Evolutionary conservation across 2,888 invertebrate genomes (phyloP).

Genomic region (Apodemia mormo): DNA sequence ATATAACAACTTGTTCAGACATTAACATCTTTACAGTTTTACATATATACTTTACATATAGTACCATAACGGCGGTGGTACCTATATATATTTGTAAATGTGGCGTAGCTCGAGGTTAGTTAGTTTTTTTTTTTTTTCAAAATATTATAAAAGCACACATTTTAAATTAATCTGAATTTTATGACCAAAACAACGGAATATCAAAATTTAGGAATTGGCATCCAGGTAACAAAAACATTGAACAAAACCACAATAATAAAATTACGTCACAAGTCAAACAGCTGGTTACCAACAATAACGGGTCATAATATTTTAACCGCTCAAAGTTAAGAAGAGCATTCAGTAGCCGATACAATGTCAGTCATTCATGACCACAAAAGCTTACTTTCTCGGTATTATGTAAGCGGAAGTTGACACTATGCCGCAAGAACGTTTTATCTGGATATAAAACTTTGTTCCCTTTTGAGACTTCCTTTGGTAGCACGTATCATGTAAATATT

Average conservation of each 20-base stretch:
- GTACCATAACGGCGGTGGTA: no score
- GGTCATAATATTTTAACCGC: constrained; percentile 9
- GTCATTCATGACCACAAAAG: constrained; percentile 40
- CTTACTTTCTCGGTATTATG: constrained; percentile 37
- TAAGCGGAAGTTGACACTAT: constrained; percentile 45
- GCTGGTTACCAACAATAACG: constrained; percentile 10
- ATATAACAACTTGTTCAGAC: no score
- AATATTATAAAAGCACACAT: no score
- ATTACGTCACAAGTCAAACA: not conserved
- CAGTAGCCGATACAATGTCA: constrained; percentile 36
- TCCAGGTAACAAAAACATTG: no score
- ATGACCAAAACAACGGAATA: no score
- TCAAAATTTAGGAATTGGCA: no score
- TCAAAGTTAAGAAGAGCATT: constrained; percentile 8
- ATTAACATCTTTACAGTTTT: no score
- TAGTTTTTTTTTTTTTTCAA: no score
- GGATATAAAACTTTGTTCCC: constrained; percentile 41
- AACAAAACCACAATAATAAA: not conserved
- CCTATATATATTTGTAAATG: no score
- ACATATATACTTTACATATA: no score
- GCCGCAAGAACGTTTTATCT: constrained; percentile 42
- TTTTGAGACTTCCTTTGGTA: constrained; percentile 40
- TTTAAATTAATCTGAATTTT: no score
- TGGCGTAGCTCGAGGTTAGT: no score
- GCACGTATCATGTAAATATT: constrained; percentile 20